phyloP scores from a whole-genome alignment of 2,888 invertebrate species.

The Ichneumon xanthorius region DNA sequence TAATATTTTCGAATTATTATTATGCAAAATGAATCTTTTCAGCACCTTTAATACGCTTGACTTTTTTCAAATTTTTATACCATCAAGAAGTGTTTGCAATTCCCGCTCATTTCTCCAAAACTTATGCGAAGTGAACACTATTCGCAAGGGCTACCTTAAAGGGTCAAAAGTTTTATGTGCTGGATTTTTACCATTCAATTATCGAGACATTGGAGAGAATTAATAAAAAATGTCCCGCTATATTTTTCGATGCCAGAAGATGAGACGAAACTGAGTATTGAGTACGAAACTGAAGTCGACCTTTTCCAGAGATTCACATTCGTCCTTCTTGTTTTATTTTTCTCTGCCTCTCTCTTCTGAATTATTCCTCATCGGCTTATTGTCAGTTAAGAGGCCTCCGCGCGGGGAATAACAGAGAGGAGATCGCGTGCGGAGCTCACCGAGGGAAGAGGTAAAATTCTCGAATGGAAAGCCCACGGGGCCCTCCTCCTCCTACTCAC shows the following conservation, averaged over 20 bases:
- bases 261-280: conserved; percentile 3
- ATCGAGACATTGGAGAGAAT: no score
- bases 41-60: no score
- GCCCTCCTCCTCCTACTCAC: conserved; percentile 44
- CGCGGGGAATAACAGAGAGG: conserved; percentile 22
- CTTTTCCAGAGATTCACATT: conserved; percentile 41
- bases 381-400: conserved; percentile 54
- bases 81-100: no score
- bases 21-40: no score
- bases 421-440: conserved; percentile 52
- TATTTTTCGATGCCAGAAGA: background rate
- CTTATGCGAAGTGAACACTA: no score
- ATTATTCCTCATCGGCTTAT: conserved; percentile 54
- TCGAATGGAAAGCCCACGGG: conserved; percentile 61
- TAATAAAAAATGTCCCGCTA: no score
- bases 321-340: background rate
- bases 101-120: no score
- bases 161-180: no score
- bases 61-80: no score
- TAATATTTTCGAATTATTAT: no score
- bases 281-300: conserved; percentile 38
- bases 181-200: no score
- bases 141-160: no score
- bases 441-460: conserved; percentile 45
- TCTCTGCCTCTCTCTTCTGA: background rate